Base-by-base conservation (phyloP, 2,113 vertebrate genomes). In the Lasiurus cinereus region DNA sequence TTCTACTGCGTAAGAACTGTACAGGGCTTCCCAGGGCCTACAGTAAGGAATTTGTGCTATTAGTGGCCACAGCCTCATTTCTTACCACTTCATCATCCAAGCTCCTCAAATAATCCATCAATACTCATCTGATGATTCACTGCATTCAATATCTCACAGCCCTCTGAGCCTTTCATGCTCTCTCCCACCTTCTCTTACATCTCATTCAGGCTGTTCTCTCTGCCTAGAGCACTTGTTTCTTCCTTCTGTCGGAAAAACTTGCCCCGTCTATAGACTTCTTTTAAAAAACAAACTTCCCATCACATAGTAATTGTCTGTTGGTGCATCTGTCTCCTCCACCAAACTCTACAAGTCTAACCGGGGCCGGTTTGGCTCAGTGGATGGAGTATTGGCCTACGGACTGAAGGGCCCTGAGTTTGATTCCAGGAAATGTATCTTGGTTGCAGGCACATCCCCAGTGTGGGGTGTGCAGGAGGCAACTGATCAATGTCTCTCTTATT, bases 281-380 rank as follows among this genome's bases (percentile, higher is more conserved):
- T 31, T 59, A 69, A 70, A 69, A 48, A 69, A 54, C 11, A n/a
- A 15, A 15, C 1, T 85, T 92, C 29, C 39, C 78, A 70, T 36
- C 54, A 31, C 43, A 70, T 29, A 88, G 22, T 82, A 83, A 74
- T 90, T 69, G 22, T 73, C 59, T 67, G 33, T 77, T 88, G 36
- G 33, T 70, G 39, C 39, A 90, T 62, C 78, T 80, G 36, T 93
- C 66, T 94, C 62, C 29, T 87, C 59, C 6, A 66, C 48, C 15
- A 52, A 39, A 52, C 64, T 93, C 88, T 78, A 79, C 85, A 92
- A 74, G 74, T 54, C 56, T 94, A 39, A 39, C 39, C 39, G 5
- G 39, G 39, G 39, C 39, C 39, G 39, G 39, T 39, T 39, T 39
- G 39, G 39, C 39, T 39, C 39, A 39, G 39, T 39, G 39, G 39